phyloP scores from a whole-genome alignment of 2,113 vertebrate species.

The Pionites leucogaster region DNA sequence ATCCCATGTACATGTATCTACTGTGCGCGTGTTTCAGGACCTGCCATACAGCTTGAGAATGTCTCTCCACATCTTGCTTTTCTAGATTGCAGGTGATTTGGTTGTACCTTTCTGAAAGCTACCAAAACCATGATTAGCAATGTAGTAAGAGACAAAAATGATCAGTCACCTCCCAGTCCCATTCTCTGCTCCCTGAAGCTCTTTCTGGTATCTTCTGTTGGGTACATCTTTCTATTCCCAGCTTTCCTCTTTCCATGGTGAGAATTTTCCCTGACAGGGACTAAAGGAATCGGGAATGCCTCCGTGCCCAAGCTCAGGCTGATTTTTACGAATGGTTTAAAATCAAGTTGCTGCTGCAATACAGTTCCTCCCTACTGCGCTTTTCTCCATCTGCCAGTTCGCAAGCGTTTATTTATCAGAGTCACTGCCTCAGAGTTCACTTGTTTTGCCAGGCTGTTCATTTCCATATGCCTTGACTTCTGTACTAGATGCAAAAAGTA shows the following conservation, averaged over 20 bases:
- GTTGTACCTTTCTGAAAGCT: background rate
- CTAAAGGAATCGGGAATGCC: background rate
- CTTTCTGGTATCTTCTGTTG: background rate
- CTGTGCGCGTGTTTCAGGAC: rapidly evolving
- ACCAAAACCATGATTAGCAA: background rate
- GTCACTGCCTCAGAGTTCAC: constrained; percentile 29
- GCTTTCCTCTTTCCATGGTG: background rate
- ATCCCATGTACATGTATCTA: background rate
- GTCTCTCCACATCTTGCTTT: background rate
- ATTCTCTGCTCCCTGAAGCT: background rate
- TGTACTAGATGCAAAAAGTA: constrained; percentile 5
- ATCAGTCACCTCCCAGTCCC: background rate
- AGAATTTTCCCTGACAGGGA: background rate
- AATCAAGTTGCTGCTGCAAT: background rate
- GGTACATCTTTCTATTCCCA: background rate
- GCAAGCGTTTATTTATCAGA: constrained; percentile 25
- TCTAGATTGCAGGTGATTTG: background rate
- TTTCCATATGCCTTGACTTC: constrained; percentile 56
- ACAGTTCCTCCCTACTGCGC: background rate
- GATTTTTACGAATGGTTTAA: background rate
- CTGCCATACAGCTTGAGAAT: rapidly evolving
- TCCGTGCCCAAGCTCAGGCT: background rate
- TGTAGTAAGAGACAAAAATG: background rate
- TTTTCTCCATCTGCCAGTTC: constrained; percentile 26
- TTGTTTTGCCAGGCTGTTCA: constrained; percentile 39